These are phyloP conservation scores for Zaprionus davidi DNA, from an alignment of 1,140 invertebrate species.

Conservation along the genomic window DNA sequence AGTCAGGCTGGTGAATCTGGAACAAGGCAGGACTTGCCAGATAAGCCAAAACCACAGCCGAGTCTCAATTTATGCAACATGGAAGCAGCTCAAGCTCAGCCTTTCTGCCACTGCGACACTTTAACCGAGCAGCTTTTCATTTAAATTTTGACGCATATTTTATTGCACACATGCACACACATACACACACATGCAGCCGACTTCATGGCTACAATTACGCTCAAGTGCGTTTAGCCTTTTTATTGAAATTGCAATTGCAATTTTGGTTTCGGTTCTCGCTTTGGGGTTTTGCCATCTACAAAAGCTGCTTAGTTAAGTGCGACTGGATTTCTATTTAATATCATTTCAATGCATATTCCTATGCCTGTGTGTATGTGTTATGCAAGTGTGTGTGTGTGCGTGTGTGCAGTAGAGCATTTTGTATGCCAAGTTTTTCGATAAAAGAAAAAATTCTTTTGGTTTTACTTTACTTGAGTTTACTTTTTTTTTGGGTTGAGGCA, in stretches of 20 bases:
- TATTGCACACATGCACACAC: conserved; percentile 44
- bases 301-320: conserved; percentile 67
- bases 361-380: conserved; percentile 25
- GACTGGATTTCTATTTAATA: conserved; percentile 62
- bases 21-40: conserved; percentile 40
- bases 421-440: conserved; percentile 73
- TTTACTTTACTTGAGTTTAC: conserved; percentile 8
- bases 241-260: conserved; percentile 72
- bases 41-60: conserved; percentile 55
- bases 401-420: conserved; percentile 54
- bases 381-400: conserved; percentile 20
- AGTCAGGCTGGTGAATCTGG: conserved; percentile 28
- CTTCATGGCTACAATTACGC: conserved; percentile 71
- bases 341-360: conserved; percentile 55
- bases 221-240: conserved; percentile 75
- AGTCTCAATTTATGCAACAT: conserved; percentile 60
- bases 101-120: conserved; percentile 19
- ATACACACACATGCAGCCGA: conserved; percentile 1
- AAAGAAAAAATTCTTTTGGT: conserved; percentile 61
- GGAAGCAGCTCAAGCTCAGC: neutral
- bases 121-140: conserved; percentile 56
- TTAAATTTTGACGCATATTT: conserved; percentile 77
- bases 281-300: conserved; percentile 32
- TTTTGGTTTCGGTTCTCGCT: conserved; percentile 46
- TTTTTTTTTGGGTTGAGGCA: conserved; percentile 8